Percentiles rank a stretch among this genome's conserved stretches.
These are phyloP conservation scores for Cetoscarus ocellatus DNA, from an alignment of 2,797 vertebrate genomes.

Conservation along the genomic window DNA sequence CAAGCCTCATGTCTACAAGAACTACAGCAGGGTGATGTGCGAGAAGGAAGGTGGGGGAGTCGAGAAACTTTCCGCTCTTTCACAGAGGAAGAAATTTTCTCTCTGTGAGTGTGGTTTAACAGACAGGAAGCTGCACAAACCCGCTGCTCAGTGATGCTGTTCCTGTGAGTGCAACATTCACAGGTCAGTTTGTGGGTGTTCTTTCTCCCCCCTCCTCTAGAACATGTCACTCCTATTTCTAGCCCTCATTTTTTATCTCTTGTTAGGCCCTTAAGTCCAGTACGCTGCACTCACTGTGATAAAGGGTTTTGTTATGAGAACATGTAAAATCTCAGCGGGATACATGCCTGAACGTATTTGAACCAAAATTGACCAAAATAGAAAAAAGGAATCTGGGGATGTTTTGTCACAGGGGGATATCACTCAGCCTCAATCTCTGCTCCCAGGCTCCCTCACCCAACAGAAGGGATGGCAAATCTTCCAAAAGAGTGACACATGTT, in stretches of 20 bases:
- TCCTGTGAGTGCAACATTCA: conserved; percentile 83
- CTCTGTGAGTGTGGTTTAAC: conserved; percentile 87
- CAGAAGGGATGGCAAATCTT: conserved; percentile 29
- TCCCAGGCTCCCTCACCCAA: conserved; percentile 8
- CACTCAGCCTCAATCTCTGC: conserved; percentile 17
- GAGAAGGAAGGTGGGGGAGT: conserved; percentile 79
- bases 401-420: conserved; percentile 10
- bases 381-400: conserved; percentile 32
- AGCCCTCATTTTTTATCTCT: conserved; percentile 12
- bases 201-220: conserved; percentile 49
- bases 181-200: conserved; percentile 84
- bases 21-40: conserved; percentile 43
- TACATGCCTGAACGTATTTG: conserved; percentile 17
- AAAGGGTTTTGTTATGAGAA: conserved; percentile 4
- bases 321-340: background rate
- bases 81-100: conserved; percentile 80
- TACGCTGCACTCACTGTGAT: conserved; percentile 12
- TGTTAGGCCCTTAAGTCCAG: conserved; percentile 5
- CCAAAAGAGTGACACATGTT: conserved; percentile 19
- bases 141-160: conserved; percentile 83
- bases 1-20: conserved; percentile 34
- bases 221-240: conserved; percentile 45
- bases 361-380: conserved; percentile 28
- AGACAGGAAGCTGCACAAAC: conserved; percentile 88
- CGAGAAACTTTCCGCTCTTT: conserved; percentile 83